Conservation (phyloP, 2,888 invertebrate genomes). For the Netelia virgata region DNA sequence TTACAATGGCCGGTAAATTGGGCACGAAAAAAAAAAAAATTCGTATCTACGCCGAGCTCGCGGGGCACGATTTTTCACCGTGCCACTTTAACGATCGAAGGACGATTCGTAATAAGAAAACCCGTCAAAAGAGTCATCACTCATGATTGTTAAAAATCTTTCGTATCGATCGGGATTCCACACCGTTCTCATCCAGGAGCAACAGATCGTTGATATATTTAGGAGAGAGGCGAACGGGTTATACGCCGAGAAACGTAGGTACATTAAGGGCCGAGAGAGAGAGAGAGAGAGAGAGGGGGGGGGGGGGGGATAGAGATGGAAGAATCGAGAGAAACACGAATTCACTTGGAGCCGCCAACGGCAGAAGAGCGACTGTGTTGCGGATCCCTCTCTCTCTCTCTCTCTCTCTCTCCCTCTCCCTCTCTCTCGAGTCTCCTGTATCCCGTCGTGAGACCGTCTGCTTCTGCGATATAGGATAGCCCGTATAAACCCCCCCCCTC, state of each 20-base stretch:
- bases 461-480: slow-evolving; percentile 57
- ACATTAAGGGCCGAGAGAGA: neutral
- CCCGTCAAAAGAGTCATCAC: slow-evolving; percentile 11
- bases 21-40: too few species aligned
- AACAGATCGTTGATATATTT: slow-evolving; percentile 19
- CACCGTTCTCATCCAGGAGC: neutral
- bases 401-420: too few species aligned
- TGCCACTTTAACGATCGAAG: neutral
- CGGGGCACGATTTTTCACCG: too few species aligned
- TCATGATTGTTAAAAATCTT: slow-evolving; percentile 37
- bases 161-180: slow-evolving; percentile 7
- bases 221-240: slow-evolving; percentile 7
- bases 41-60: too few species aligned
- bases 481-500: neutral
- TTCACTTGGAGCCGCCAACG: slow-evolving; percentile 46
- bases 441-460: slow-evolving; percentile 65
- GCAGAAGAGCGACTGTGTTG: slow-evolving; percentile 31
- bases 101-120: slow-evolving; percentile 14
- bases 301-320: neutral
- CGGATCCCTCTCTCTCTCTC: slow-evolving; percentile 11
- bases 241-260: neutral
- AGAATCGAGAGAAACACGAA: slow-evolving; percentile 37
- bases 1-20: too few species aligned
- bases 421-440: slow-evolving; percentile 29
- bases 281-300: slow-evolving; percentile 8